Percentiles rank a stretch among this genome's conserved stretches.
Evolutionary conservation across 2,797 vertebrate genomes (phyloP).

Genomic region (Peromyscus attwateri): DNA sequence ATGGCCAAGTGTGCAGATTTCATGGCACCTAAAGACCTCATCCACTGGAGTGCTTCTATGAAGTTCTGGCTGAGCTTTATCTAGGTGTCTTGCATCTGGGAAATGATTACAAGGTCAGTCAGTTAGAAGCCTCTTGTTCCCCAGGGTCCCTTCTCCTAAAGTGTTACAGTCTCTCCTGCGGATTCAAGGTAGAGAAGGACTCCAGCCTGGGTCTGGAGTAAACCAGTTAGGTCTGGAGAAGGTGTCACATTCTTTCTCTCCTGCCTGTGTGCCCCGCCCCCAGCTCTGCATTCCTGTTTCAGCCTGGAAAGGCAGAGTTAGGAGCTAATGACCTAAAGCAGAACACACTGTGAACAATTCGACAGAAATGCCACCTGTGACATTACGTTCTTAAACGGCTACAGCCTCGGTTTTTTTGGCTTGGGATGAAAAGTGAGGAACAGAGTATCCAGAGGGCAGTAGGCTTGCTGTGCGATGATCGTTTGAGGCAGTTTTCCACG

Average conservation of each 20-base stretch:
- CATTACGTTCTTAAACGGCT: neutral
- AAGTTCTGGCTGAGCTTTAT: neutral
- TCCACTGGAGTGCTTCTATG: neutral
- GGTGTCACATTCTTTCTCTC: neutral
- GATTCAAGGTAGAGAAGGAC: neutral
- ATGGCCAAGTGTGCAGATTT: neutral
- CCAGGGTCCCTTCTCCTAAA: neutral
- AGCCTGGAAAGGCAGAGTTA: neutral
- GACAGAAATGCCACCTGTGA: neutral
- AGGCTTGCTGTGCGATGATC: neutral
- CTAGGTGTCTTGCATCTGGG: neutral
- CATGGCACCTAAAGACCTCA: no score
- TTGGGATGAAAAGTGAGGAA: neutral
- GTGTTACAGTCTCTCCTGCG: neutral
- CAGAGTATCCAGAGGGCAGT: neutral
- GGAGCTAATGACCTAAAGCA: conserved; percentile 49
- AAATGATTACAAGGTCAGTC: neutral
- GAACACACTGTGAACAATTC: conserved; percentile 8
- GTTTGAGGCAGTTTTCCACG: neutral
- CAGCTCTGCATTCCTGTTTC: neutral
- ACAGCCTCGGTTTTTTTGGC: neutral
- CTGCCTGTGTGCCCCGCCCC: no score
- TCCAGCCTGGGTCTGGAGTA: neutral
- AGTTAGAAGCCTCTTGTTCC: neutral
- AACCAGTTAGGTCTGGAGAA: neutral